Evolutionary conservation across 1,140 invertebrate genomes (phyloP).

Genomic region (Heliconius melpomene): DNA sequence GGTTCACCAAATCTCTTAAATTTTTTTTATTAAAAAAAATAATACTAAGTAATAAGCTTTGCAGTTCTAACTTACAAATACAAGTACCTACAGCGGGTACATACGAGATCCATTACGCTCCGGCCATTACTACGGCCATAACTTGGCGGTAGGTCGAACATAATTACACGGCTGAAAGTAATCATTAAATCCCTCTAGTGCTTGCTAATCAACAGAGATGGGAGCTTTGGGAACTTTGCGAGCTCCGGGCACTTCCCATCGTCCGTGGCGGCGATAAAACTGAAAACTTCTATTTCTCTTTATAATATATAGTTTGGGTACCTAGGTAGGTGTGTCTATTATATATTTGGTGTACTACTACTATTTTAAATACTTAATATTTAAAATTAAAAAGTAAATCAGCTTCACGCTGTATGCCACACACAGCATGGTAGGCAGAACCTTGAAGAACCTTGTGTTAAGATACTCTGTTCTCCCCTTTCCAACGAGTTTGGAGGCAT

Average conservation of each 20-base stretch:
- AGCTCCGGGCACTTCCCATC: conserved; percentile 13
- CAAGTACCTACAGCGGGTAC: neutral
- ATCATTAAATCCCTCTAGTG: conserved; percentile 62
- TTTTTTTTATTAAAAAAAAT: too few species aligned
- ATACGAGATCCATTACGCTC: conserved; percentile 52
- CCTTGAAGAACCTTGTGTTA: too few species aligned
- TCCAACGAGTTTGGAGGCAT: too few species aligned
- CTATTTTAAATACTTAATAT: too few species aligned
- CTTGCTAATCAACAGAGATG: conserved; percentile 60
- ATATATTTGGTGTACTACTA: neutral
- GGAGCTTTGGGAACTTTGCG: conserved; percentile 40
- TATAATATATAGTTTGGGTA: neutral
- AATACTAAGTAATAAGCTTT: neutral
- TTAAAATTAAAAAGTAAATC: too few species aligned
- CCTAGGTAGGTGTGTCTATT: neutral
- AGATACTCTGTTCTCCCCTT: too few species aligned
- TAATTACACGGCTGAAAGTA: conserved; percentile 60
- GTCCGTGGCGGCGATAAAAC: conserved; percentile 18
- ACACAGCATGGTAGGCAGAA: too few species aligned
- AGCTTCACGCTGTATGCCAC: too few species aligned
- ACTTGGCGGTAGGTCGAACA: conserved; percentile 47
- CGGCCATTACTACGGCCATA: conserved; percentile 45
- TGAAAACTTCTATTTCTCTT: conserved; percentile 12
- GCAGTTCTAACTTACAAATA: neutral
- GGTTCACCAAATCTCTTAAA: too few species aligned